A percentile compares a stretch with the other conserved stretches of the same genome.
Conservation (phyloP, 1,140 invertebrate species). For the Mactra quadrangularis region DNA sequence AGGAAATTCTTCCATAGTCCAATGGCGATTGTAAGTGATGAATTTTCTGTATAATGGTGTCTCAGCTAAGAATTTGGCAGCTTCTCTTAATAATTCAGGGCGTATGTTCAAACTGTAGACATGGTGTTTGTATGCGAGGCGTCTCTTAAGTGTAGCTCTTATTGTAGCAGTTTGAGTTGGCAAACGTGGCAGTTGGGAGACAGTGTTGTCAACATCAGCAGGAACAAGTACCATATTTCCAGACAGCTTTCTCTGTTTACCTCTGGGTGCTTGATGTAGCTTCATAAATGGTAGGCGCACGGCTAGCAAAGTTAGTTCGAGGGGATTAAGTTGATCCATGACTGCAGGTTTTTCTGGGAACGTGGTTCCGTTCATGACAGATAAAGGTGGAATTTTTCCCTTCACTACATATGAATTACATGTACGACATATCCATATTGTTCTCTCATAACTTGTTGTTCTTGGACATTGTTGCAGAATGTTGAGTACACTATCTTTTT, state of each 20-base stretch:
- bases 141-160: slow-evolving; percentile 43
- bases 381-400: slow-evolving; percentile 50
- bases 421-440: no score
- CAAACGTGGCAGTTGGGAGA: slow-evolving; percentile 38
- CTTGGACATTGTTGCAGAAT: no score
- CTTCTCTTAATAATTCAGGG: slow-evolving; percentile 22
- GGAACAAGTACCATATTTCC: slow-evolving; percentile 63
- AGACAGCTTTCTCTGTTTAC: slow-evolving; percentile 41
- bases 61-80: slow-evolving; percentile 31
- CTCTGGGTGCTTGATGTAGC: slow-evolving; percentile 56
- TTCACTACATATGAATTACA: slow-evolving; percentile 41
- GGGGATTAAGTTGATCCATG: slow-evolving; percentile 35
- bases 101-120: no score
- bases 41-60: slow-evolving; percentile 49
- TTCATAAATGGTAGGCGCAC: no score
- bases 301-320: slow-evolving; percentile 48
- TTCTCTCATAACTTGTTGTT: no score
- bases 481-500: no score
- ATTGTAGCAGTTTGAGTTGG: slow-evolving; percentile 51
- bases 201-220: no score
- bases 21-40: slow-evolving; percentile 13
- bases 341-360: slow-evolving; percentile 24
- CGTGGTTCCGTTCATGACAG: no score
- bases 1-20: slow-evolving; percentile 4
- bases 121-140: no score